Evolutionary conservation across 2,888 invertebrate genomes (phyloP), one percentile per base, ranked within the genome.

Genomic region (Sarcophaga variegata): DNA sequence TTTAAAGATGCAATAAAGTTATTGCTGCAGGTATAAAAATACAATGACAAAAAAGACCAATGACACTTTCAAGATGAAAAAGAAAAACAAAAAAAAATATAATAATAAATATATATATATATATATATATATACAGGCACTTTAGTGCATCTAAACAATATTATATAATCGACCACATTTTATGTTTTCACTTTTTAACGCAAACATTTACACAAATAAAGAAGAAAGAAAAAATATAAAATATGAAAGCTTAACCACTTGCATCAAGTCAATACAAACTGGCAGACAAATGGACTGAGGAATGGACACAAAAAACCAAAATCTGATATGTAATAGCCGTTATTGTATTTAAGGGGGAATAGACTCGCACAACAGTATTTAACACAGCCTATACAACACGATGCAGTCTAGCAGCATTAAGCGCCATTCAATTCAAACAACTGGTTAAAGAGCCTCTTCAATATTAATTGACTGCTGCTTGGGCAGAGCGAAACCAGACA

Each of bases 361-460:
- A 54, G 8, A 10, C 8, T 8, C 49, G 49, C 4, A 49, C 14
- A 64, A 22, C 1, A 74, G 47, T 74, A 75, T 63, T 85, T 72
- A 12, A 69, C 49, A 66, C 45, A 49, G 63, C 37, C 59, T 60
- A 54, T 37, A 2, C 63, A 62, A 70, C 54, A 70, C 45, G 14
- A 14, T 70, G 2, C 70, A 25, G 17, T 70, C 14, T 17, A 54
- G 14, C 54, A 60, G 14, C 45, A 27, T 37, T 37, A 37, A 37
- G 37, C 22, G 64, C 54, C 60, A 82, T 72, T 22, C 63, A 62
- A 54, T 47, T 70, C 82, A 80, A 66, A 62, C 79, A 69, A 79
- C 76, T 83, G 79, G 86, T 83, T 86, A 72, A 37, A 59, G 80
- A 86, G 83, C 79, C 80, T 86, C 86, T 86, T 86, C 86, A 77